Evolutionary conservation across 2,888 invertebrate species (phyloP), one percentile per base, ranked within the genome.

Genomic region (Ferrisia virgata): DNA sequence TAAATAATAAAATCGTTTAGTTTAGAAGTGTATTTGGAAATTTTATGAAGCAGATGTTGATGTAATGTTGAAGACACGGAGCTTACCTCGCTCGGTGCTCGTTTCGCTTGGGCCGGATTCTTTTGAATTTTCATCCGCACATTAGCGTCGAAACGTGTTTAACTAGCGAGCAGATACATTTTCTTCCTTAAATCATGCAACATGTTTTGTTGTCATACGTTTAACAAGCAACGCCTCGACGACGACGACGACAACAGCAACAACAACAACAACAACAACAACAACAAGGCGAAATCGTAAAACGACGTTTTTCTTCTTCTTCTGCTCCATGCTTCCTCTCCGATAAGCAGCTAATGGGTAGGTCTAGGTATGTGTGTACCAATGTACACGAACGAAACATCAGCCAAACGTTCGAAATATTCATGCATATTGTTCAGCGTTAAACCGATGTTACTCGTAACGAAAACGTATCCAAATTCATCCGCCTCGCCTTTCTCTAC

Each of bases 1-100:
- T 72, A 72, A 72, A 72, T 72, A 72, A 72, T 72, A 72, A 72
- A 72, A 72, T 72, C 72, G 72, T 72, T 72, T 72, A 72, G 72
- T 72, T 72, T 72, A 72, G 72, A 72, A 72, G 72, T 33, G 72
- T 72, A 72, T 72, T 72, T 72, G 72, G 72, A 72, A 72, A 72
- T 72, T 72, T 72, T 33, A 72, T 33, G 72, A 33, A 72, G 72
- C 72, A 72, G 72, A 72, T 72, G 72, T 72, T 72, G 72, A 36
- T 72, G 72, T 72, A 72, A 72, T 72, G 72, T 72, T 72, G 33
- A 33, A 72, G 33, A 33, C 72, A 33, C 72, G 72, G 72, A 72
- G 72, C 72, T 36, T 72, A 33, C 72, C n/a, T 18, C 47, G 64
- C 64, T 47, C 9, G 36, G 47, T n/a, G n/a, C 36, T 36, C 72